phyloP scores from a whole-genome alignment of 2,888 invertebrate genomes.

The Drosophila paranaensis region DNA sequence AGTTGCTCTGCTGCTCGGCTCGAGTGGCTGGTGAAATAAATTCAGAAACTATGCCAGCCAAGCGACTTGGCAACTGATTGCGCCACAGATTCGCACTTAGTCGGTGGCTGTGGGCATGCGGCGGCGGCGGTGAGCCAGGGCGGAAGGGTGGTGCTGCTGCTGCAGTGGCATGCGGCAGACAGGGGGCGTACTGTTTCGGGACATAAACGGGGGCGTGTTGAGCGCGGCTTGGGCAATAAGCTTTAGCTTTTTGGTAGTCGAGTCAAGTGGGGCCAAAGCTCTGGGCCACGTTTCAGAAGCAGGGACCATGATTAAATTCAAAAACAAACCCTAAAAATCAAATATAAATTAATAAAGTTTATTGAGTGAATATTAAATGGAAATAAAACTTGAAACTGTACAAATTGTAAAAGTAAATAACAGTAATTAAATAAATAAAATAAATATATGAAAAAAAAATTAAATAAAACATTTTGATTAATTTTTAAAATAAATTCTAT shows the following conservation, averaged over 20 bases:
- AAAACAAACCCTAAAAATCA: conserved; percentile 1
- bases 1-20: conserved; percentile 19
- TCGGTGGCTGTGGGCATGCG: conserved; percentile 57
- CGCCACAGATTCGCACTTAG: conserved; percentile 82
- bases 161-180: conserved; percentile 23
- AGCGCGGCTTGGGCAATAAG: conserved; percentile 71
- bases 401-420: not conserved
- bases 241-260: conserved; percentile 70
- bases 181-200: conserved; percentile 56
- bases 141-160: conserved; percentile 1
- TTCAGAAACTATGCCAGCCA: conserved; percentile 74
- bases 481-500: too few relatives aligned
- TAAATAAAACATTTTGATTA: not conserved
- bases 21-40: conserved; percentile 70
- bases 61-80: conserved; percentile 76
- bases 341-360: conserved; percentile 27
- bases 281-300: conserved; percentile 41
- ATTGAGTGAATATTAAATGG: not conserved
- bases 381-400: not conserved
- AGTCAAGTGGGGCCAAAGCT: conserved; percentile 68
- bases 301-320: conserved; percentile 39
- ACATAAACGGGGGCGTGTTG: conserved; percentile 80
- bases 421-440: not conserved
- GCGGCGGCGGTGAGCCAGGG: conserved; percentile 1
- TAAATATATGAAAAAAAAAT: not conserved